Conservation (phyloP, 2,888 invertebrate genomes). For the Geophilus truncorum region DNA sequence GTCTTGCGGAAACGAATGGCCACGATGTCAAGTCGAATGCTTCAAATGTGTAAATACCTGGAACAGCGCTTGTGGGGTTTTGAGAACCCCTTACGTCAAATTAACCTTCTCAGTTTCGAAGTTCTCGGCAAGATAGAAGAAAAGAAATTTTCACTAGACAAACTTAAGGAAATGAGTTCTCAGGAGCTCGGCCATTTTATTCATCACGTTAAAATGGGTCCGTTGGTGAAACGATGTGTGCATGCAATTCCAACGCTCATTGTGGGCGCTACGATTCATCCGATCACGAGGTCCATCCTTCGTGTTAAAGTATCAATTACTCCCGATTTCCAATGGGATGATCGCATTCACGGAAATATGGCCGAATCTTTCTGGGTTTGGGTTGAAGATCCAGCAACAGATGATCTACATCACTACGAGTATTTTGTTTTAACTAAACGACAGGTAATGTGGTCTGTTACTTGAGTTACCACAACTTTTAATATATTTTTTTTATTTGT, state of each 20-base stretch:
- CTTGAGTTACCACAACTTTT: neutral
- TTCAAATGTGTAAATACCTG: conserved; percentile 85
- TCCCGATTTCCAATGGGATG: conserved; percentile 77
- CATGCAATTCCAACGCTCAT: conserved; percentile 78
- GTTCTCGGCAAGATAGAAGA: conserved; percentile 76
- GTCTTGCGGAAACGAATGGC: conserved; percentile 80
- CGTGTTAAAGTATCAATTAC: conserved; percentile 72
- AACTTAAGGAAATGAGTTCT: conserved; percentile 77
- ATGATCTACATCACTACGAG: conserved; percentile 94
- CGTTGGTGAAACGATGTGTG: conserved; percentile 72
- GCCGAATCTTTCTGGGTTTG: conserved; percentile 94
- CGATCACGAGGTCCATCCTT: conserved; percentile 88
- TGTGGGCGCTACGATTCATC: conserved; percentile 79
- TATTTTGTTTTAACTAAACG: conserved; percentile 76
- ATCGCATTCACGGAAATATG: conserved; percentile 78
- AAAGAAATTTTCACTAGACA: conserved; percentile 66
- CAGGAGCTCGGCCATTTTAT: conserved; percentile 76
- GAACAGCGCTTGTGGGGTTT: conserved; percentile 83
- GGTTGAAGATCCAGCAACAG: conserved; percentile 93
- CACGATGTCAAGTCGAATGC: conserved; percentile 78
- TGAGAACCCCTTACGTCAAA: conserved; percentile 80
- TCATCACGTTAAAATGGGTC: conserved; percentile 69
- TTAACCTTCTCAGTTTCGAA: conserved; percentile 63
- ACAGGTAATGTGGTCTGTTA: conserved; percentile 56
- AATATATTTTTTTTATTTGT: conserved; percentile 38